Percentiles rank a stretch among this genome's conserved stretches.
These are phyloP conservation scores for Athalia rosae DNA, from an alignment of 2,888 invertebrate species.

Conservation along the genomic window DNA sequence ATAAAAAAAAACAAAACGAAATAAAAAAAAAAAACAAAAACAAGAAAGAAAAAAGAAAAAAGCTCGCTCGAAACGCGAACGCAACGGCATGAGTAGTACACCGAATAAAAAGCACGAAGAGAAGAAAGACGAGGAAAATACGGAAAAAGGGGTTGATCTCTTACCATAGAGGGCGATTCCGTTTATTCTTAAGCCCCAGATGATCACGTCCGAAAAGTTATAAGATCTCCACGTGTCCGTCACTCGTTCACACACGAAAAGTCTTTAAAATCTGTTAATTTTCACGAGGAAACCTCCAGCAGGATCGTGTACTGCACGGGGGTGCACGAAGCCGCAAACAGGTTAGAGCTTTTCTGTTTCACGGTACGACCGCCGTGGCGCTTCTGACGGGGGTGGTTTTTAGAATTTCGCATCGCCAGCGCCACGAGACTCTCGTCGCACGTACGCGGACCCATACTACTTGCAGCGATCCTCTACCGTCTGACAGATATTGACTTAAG, in stretches of 20 bases:
- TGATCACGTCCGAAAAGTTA: background rate
- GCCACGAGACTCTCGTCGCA: constrained; percentile 43
- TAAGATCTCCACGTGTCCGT: constrained; percentile 30
- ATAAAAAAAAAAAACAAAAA: background rate
- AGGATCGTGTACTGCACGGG: constrained; percentile 41
- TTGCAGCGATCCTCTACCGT: background rate
- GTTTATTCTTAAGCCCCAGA: background rate
- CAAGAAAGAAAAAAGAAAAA: background rate
- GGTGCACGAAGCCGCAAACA: constrained; percentile 43
- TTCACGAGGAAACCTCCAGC: constrained; percentile 17
- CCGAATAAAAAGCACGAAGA: background rate
- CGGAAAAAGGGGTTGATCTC: background rate
- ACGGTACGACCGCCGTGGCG: constrained; percentile 40
- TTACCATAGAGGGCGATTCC: constrained; percentile 38
- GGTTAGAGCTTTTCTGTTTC: constrained; percentile 38
- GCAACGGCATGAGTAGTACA: background rate
- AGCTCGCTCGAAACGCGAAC: constrained; percentile 2
- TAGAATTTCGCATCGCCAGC: constrained; percentile 39
- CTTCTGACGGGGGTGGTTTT: constrained; percentile 40
- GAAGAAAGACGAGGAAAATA: background rate
- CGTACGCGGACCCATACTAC: constrained; percentile 37
- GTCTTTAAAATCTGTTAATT: background rate
- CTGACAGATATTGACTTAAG: constrained; percentile 36
- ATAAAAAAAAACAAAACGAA: too few relatives aligned
- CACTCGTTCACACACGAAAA: constrained; percentile 36